Base-by-base conservation (phyloP, 2,113 vertebrate genomes). In the Mugil cephalus region DNA sequence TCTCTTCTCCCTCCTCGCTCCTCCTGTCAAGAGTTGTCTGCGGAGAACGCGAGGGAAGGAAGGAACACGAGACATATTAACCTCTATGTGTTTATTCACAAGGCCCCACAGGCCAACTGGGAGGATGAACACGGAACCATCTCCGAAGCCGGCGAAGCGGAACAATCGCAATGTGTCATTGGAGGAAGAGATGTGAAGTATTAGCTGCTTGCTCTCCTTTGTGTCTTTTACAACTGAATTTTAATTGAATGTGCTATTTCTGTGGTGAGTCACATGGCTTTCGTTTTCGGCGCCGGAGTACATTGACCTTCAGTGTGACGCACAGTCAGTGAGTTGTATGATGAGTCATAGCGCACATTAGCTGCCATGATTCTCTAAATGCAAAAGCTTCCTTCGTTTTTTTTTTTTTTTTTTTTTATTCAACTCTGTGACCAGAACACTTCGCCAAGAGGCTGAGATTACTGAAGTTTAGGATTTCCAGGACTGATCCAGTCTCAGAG, bases 81-180 rank as follows among this genome's bases (percentile, higher is more conserved):
- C 89, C 88, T 88, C 85, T 84, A 73, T 77, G 83, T 87, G 85
- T 87, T 89, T 88, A 86, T 89, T 88, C 89, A 85, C 87, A 56
- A 79, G 77, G 77, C 86, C 85, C 80, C 74, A 74, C 82, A 75
- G 81, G 84, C 90, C 87, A 84, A 84, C 77, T 75, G 83, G 80
- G 85, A 82, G 90, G 73, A 80, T 46, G 80, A 85, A 71, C 83
- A 79, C 61, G 77, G 81, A 82, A 72, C 75, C 84, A 74, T 90
- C 74, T 80, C 84, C 45, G 45, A 69, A 80, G 67, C 76, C 19
- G 55, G 72, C 56, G 53, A 79, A 76, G 87, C 48, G 56, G 83
- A 91, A 89, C 78, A 80, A 86, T 89, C 88, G 78, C 75, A 74
- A 86, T 45, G 84, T 89, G 87, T 89, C 90, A 89, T 69, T 81